Percentiles rank a stretch among this genome's conserved stretches.
Conservation (phyloP, 2,888 invertebrate species). For the Zhuqinia jingwanae region DNA sequence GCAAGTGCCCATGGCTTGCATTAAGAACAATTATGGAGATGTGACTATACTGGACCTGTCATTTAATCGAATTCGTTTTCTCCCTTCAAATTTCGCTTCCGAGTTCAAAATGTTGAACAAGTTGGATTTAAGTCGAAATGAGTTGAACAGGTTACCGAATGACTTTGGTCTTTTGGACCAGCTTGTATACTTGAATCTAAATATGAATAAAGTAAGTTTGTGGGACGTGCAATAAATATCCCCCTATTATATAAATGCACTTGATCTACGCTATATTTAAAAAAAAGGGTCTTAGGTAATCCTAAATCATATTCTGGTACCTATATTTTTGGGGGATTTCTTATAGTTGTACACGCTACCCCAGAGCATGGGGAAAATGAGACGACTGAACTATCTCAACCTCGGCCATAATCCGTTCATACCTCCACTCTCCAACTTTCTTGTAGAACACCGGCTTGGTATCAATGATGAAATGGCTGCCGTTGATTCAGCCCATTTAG, state of each 20-base stretch:
- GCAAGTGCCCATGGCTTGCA: not conserved
- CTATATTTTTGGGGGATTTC: not conserved
- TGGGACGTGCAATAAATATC: not conserved
- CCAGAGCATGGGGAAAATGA: conserved; percentile 29
- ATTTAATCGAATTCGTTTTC: not conserved
- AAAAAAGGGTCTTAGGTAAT: too few species aligned
- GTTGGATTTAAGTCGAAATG: conserved; percentile 25
- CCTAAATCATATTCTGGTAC: too few species aligned
- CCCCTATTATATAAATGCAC: not conserved
- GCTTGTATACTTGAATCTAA: not conserved
- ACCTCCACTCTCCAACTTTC: not conserved
- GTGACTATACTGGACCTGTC: not conserved
- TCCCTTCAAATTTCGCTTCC: not conserved
- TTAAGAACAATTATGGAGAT: not conserved
- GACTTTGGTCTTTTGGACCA: not conserved
- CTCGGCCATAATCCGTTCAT: not conserved
- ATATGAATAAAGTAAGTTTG: not conserved
- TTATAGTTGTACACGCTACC: conserved; percentile 27
- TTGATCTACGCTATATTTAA: not conserved
- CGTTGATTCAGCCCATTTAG: too few species aligned
- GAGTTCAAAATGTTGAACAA: not conserved
- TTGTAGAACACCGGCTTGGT: too few species aligned
- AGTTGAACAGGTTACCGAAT: not conserved
- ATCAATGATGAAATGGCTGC: too few species aligned
- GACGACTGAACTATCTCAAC: not conserved